Percentiles rank a stretch among this genome's conserved stretches.
Evolutionary conservation across 1,140 invertebrate species (phyloP).

Genomic region (Muscidifurax raptorellus): DNA sequence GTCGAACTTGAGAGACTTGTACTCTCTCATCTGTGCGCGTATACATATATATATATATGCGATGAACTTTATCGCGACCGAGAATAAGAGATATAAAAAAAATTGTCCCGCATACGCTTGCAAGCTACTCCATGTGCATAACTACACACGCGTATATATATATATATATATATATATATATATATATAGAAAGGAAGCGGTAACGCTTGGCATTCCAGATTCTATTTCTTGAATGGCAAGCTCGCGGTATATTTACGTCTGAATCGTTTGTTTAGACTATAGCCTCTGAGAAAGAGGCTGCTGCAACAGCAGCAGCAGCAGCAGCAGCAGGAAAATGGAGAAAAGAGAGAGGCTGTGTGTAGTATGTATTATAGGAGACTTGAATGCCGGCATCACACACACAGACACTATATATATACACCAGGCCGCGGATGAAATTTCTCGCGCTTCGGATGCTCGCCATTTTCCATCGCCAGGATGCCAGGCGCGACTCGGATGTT

Average conservation of each 20-base stretch:
- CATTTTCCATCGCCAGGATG: background rate
- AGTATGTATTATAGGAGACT: conserved; percentile 48
- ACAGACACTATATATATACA: too few species aligned
- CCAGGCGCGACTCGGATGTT: conserved; percentile 29
- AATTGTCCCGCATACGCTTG: too few species aligned
- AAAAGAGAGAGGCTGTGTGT: conserved; percentile 40
- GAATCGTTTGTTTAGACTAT: conserved; percentile 53
- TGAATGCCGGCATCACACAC: conserved; percentile 24
- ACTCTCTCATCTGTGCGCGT: background rate
- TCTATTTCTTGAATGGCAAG: conserved; percentile 28
- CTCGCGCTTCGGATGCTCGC: conserved; percentile 4
- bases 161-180: too few species aligned
- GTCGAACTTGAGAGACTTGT: conserved; percentile 2
- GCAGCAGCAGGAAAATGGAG: conserved; percentile 37
- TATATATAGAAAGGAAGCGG: background rate
- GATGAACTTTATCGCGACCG: conserved; percentile 24
- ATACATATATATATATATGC: background rate
- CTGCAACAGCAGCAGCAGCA: conserved; percentile 12
- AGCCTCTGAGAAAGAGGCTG: conserved; percentile 23
- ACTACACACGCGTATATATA: background rate
- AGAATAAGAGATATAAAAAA: background rate
- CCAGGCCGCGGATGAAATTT: background rate
- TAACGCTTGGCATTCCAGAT: background rate
- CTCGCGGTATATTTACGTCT: conserved; percentile 40
- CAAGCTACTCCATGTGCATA: too few species aligned